Percentiles rank a stretch among this genome's conserved stretches.
These are phyloP conservation scores for Leucopternis melanops DNA, from an alignment of 2,113 vertebrate genomes.

Conservation along the genomic window DNA sequence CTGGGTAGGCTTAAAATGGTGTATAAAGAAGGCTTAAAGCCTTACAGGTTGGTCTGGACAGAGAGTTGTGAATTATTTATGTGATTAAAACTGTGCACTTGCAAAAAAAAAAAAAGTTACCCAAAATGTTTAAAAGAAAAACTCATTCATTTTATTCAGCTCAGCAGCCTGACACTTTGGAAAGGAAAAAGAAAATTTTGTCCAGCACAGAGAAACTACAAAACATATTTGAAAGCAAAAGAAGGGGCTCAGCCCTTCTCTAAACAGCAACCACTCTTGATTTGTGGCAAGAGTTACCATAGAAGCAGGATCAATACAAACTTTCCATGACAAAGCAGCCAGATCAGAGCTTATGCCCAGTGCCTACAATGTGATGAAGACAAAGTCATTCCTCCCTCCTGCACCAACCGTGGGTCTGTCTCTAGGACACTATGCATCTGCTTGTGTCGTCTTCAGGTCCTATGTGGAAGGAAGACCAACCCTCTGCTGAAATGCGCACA, in stretches of 20 bases:
- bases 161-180: not conserved
- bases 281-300: not conserved
- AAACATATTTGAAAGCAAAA: not conserved
- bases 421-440: fast-evolving
- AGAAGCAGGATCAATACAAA: not conserved
- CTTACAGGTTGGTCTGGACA: not conserved
- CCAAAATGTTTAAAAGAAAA: not conserved
- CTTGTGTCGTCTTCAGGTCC: not conserved
- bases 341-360: not conserved
- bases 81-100: not conserved
- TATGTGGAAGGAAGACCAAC: not conserved
- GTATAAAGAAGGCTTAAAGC: not conserved
- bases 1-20: not conserved
- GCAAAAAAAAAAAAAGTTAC: not conserved
- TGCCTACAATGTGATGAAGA: not conserved
- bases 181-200: not conserved
- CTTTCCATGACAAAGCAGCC: not conserved
- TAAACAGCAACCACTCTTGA: not conserved
- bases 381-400: not conserved
- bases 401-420: fast-evolving
- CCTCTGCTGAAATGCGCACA: not conserved
- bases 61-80: not conserved
- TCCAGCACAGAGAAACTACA: not conserved
- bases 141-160: not conserved
- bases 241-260: not conserved